phyloP scores from a whole-genome alignment of 2,113 vertebrate species.

The Elanoides forficatus region DNA sequence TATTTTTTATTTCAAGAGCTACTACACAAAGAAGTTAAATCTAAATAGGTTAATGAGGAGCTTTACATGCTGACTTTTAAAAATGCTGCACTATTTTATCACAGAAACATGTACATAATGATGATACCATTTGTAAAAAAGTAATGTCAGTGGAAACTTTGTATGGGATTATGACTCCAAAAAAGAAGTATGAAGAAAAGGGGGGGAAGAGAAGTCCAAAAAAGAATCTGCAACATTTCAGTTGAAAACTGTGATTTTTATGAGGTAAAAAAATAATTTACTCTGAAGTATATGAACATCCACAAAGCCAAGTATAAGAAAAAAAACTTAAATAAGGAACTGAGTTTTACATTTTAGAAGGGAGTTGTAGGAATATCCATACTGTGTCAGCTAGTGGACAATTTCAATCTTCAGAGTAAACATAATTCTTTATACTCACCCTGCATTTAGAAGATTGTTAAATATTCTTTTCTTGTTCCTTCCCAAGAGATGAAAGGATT shows the following conservation, averaged over 20 bases:
- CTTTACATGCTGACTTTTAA: background rate
- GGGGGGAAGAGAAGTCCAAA: background rate
- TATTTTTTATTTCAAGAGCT: background rate
- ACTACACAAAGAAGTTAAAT: background rate
- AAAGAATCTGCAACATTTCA: background rate
- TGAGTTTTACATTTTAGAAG: background rate
- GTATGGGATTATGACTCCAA: background rate
- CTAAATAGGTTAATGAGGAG: background rate
- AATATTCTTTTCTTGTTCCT: background rate
- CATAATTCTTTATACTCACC: accelerated
- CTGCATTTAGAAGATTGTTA: background rate
- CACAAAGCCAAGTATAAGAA: background rate
- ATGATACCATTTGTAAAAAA: background rate
- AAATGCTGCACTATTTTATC: background rate
- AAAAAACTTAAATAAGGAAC: background rate
- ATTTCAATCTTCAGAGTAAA: background rate
- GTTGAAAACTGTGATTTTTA: background rate
- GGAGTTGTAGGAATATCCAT: background rate
- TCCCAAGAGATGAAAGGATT: background rate
- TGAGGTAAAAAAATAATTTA: background rate
- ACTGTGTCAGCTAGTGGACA: background rate
- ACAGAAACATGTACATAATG: background rate
- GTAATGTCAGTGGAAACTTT: background rate
- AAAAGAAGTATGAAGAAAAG: background rate
- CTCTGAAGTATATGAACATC: background rate